Evolutionary conservation across 2,888 invertebrate species (phyloP).

Genomic region (Papilio elwesi): DNA sequence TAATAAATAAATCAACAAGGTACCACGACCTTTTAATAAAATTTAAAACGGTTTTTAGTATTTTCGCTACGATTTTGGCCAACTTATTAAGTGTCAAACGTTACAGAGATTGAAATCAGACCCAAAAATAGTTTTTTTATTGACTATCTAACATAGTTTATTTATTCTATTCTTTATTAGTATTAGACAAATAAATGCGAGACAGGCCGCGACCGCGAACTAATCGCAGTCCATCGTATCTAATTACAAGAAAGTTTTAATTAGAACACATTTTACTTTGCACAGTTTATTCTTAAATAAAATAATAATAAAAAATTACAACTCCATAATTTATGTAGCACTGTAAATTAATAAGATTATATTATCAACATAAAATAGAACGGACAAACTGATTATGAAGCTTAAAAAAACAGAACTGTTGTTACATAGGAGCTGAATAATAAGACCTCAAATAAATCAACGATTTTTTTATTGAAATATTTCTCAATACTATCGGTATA

Average conservation of each 20-base stretch:
- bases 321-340: constrained; percentile 21
- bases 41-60: too few species aligned
- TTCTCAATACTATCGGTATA: neutral
- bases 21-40: too few species aligned
- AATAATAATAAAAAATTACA: constrained; percentile 32
- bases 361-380: neutral
- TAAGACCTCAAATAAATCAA: constrained; percentile 4
- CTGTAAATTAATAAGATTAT: neutral
- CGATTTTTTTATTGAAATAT: neutral
- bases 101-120: too few species aligned
- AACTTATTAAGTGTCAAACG: too few species aligned
- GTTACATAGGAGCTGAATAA: neutral
- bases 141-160: too few species aligned
- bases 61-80: too few species aligned
- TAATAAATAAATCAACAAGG: too few species aligned
- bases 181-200: too few species aligned
- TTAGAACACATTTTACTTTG: constrained; percentile 49
- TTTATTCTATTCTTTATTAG: too few species aligned
- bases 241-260: neutral
- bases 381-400: neutral
- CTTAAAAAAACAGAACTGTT: neutral
- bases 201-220: too few species aligned
- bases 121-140: too few species aligned
- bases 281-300: constrained; percentile 69
- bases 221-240: too few species aligned